Percentiles rank a stretch among this genome's conserved stretches.
Evolutionary conservation across 2,888 invertebrate species (phyloP).

Genomic region (Micropterix aruncella): DNA sequence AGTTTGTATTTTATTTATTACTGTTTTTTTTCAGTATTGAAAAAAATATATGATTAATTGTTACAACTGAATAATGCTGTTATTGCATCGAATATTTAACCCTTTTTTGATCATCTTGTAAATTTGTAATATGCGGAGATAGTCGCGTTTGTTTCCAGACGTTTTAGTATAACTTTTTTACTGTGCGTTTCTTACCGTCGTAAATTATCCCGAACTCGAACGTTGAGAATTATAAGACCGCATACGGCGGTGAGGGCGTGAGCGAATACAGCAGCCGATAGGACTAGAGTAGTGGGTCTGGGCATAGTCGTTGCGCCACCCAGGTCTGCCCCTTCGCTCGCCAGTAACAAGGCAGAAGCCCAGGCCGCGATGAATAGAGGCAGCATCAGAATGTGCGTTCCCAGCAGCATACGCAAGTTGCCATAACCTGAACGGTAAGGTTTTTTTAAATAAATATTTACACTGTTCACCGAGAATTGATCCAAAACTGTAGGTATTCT

Average conservation of each 20-base stretch:
- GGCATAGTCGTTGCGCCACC: not conserved
- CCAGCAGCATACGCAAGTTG: conserved; percentile 51
- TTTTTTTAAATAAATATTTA: conserved; percentile 1
- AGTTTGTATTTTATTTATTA: too few species aligned
- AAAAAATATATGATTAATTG: too few species aligned
- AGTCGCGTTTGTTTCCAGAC: too few species aligned
- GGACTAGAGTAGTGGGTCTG: conserved; percentile 37
- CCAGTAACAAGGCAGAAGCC: conserved; percentile 42
- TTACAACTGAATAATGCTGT: too few species aligned
- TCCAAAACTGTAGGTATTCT: too few species aligned
- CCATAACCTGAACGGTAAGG: conserved; percentile 2
- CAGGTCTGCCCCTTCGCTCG: conserved; percentile 47
- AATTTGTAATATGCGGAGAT: too few species aligned
- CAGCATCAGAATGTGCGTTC: conserved; percentile 75
- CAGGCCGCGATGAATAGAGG: conserved; percentile 76
- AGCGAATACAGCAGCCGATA: conserved; percentile 61
- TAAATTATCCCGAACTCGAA: conserved; percentile 67
- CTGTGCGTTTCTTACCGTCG: too few species aligned
- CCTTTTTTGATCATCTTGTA: too few species aligned
- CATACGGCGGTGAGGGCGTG: conserved; percentile 75
- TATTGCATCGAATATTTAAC: too few species aligned
- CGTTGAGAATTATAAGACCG: conserved; percentile 79
- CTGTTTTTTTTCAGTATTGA: too few species aligned
- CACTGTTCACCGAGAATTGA: conserved; percentile 2
- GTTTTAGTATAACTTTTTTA: too few species aligned